Conservation (phyloP, 2,797 vertebrate genomes). For the Macrochelys suwanniensis region DNA sequence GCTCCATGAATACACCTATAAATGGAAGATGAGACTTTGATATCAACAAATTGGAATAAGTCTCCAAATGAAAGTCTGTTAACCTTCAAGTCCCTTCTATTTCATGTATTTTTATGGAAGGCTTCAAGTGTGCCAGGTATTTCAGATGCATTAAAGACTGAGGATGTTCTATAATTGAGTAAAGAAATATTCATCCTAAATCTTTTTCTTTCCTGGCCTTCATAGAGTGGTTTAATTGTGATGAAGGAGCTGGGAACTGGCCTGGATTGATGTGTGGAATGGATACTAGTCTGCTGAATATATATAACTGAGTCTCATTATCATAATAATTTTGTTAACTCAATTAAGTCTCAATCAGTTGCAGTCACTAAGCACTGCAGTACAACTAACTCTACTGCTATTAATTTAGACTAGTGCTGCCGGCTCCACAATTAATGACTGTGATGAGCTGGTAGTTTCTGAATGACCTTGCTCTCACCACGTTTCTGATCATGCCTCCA, state of each 20-base stretch:
- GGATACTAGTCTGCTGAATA: not conserved
- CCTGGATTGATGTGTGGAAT: conserved; percentile 1
- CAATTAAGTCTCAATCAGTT: conserved; percentile 55
- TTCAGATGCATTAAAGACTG: not conserved
- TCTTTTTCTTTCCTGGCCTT: fast-evolving
- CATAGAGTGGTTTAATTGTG: not conserved
- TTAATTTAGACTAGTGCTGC: conserved; percentile 48
- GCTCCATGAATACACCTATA: not conserved
- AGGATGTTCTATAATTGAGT: not conserved
- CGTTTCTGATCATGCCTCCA: not conserved
- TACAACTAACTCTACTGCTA: conserved; percentile 36
- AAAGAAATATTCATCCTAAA: not conserved
- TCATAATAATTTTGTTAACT: conserved; percentile 45
- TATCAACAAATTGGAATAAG: not conserved
- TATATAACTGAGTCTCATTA: conserved; percentile 9
- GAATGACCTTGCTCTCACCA: not conserved
- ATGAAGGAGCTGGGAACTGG: not conserved
- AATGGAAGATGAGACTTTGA: not conserved
- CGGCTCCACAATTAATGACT: not conserved
- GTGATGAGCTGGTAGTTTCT: conserved; percentile 22
- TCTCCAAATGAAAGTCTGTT: not conserved
- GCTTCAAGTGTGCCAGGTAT: not conserved
- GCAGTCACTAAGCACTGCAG: conserved; percentile 25
- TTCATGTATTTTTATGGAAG: not conserved
- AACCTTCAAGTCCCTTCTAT: not conserved